Conservation (phyloP, 2,113 vertebrate species). For the Poecilia latipinna region DNA sequence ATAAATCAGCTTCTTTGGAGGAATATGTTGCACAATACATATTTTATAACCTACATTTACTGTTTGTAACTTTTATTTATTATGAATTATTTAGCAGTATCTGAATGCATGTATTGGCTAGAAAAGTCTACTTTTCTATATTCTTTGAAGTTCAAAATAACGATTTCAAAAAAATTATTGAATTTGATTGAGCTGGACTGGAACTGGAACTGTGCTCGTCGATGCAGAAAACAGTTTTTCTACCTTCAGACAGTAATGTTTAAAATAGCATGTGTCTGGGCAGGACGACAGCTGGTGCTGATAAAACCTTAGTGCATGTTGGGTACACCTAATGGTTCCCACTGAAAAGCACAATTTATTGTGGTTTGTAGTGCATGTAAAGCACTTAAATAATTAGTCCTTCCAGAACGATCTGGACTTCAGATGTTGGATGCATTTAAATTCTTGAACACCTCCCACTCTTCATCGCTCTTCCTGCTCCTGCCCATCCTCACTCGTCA, state of each 20-base stretch:
- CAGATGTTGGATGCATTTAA: constrained; percentile 8
- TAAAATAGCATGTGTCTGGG: background rate
- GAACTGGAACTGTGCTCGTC: background rate
- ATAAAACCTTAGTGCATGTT: background rate
- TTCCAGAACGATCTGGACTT: constrained; percentile 2
- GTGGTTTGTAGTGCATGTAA: background rate
- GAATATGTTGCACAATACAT: too few relatives aligned
- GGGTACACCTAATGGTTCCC: background rate
- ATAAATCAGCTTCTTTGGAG: too few relatives aligned
- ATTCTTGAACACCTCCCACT: constrained; percentile 34
- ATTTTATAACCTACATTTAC: too few relatives aligned
- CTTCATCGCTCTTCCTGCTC: constrained; percentile 12
- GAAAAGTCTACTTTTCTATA: too few relatives aligned
- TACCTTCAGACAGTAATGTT: background rate
- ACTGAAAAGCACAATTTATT: background rate
- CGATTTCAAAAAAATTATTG: background rate
- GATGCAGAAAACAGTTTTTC: background rate
- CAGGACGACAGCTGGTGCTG: background rate
- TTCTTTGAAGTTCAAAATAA: background rate
- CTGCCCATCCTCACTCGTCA: constrained; percentile 16
- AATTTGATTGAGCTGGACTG: background rate
- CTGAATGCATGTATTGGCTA: too few relatives aligned
- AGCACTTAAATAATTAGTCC: background rate
- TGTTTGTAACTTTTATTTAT: too few relatives aligned
- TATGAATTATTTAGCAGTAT: too few relatives aligned